Base-by-base conservation (phyloP, 1,140 invertebrate species). In the Lordiphosa collinella region DNA sequence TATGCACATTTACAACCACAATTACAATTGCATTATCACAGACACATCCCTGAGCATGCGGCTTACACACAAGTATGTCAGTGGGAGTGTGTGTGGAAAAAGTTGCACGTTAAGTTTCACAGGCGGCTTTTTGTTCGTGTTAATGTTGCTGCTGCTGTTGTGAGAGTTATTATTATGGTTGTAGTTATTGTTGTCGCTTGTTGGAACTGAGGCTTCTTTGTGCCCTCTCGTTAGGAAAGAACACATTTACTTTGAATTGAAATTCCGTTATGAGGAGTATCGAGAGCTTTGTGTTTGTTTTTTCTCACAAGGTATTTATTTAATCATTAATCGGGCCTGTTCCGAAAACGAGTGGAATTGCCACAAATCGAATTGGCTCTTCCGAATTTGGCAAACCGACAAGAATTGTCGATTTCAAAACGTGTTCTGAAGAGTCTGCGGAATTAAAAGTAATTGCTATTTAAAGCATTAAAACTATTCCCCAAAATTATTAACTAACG, bases 1-100 rank as follows among this genome's bases (percentile, higher is more conserved):
- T 55, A 65, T 54, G 51, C 61, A 72, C 68, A 72, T 65, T 70
- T 64, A 64, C 66, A 64, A 70, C 66, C 68, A 72, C 68, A 72
- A 72, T 70, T 70, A 70, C 55, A 72, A 72, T 72, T 70, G 60
- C 49, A 59, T 59, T 37, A 37, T 25, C 37, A 52, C 48, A 53
- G 12, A 18, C 22, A 49, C 4, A 22, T 16, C 22, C 11, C 14
- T 16, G n/a, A 49, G 32, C 4, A 6, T 13, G 34, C 16, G n/a
- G 47, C 47, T 16, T 32, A 18, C 22, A 36, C 18, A 12, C n/a
- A 49, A 14, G 32, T 12, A 35, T 13, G 32, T 14, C 29, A 13
- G 22, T 35, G 34, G 25, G 12, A 4, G 32, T 4, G 37, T 31
- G 22, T 49, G 25, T 18, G 41, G 38, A 57, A 50, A 44, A 63